phyloP scores from a whole-genome alignment of 2,797 vertebrate genomes.

The Sebastes hopkinsi region DNA sequence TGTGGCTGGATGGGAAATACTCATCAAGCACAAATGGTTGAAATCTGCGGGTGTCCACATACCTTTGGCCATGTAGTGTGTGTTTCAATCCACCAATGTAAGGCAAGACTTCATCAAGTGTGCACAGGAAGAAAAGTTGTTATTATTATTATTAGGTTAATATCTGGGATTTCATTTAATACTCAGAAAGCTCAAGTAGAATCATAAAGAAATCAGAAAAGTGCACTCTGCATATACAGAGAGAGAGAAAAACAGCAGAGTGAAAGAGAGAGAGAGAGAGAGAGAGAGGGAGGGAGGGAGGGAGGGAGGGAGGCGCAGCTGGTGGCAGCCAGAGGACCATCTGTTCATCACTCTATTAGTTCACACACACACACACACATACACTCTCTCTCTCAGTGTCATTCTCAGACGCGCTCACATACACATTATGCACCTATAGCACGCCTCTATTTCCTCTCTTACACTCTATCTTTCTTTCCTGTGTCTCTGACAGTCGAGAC shows the following conservation, averaged over 20 bases:
- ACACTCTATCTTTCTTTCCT: constrained; percentile 34
- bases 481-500: constrained; percentile 24
- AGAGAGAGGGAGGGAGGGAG: too few relatives aligned
- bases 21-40: not conserved
- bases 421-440: constrained; percentile 29
- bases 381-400: not conserved
- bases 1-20: not conserved
- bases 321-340: constrained; percentile 90
- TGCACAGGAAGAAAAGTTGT: not conserved
- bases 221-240: constrained; percentile 30
- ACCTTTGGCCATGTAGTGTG: not conserved
- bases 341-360: constrained; percentile 85
- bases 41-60: not conserved
- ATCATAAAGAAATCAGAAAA: constrained; percentile 41
- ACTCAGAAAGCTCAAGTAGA: constrained; percentile 5
- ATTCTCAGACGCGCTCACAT: not conserved
- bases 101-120: not conserved
- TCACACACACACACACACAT: constrained; percentile 23
- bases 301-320: constrained; percentile 81
- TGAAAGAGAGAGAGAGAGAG: constrained; percentile 23
- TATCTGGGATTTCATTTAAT: constrained; percentile 13
- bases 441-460: constrained; percentile 29
- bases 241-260: constrained; percentile 15
- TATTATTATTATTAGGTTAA: not conserved
- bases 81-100: not conserved